These are phyloP conservation scores for Agrilus cyanescens DNA, from an alignment of 2,888 invertebrate genomes.

Conservation along the genomic window DNA sequence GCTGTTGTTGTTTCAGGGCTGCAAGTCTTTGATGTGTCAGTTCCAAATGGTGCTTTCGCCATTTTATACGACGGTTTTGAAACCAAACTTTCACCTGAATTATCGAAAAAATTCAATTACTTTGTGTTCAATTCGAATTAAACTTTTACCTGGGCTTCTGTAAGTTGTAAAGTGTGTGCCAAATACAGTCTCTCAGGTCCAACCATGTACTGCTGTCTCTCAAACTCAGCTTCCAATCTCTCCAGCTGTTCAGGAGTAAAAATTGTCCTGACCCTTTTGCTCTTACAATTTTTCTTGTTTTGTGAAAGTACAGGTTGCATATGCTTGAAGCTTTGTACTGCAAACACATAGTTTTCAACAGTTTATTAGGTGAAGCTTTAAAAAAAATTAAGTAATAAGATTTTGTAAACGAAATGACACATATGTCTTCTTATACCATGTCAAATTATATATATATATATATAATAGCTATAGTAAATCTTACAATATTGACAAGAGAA, in stretches of 20 bases:
- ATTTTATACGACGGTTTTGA: constrained; percentile 88
- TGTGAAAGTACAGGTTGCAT: constrained; percentile 21
- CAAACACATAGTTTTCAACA: constrained; percentile 8
- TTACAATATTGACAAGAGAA: no score
- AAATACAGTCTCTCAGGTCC: constrained; percentile 88
- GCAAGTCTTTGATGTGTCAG: constrained; percentile 78
- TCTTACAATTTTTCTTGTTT: constrained; percentile 45
- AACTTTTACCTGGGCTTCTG: constrained; percentile 69
- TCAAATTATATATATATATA: no score
- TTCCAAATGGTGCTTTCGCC: constrained; percentile 90
- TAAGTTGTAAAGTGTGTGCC: constrained; percentile 75
- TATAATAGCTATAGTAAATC: no score
- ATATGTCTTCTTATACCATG: no score
- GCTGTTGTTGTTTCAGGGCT: constrained; percentile 39
- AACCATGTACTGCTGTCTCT: constrained; percentile 95
- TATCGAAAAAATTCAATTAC: background rate
- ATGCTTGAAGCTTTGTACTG: constrained; percentile 29
- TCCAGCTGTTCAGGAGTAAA: constrained; percentile 95
- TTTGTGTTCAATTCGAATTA: background rate
- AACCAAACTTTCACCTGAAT: constrained; percentile 81
- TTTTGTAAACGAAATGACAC: no score
- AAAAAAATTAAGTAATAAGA: no score
- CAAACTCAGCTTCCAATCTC: constrained; percentile 86
- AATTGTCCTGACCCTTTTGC: constrained; percentile 87
- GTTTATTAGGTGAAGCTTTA: no score